Evolutionary conservation across 1,140 invertebrate species (phyloP).

Genomic region (Megalonaias nervosa): DNA sequence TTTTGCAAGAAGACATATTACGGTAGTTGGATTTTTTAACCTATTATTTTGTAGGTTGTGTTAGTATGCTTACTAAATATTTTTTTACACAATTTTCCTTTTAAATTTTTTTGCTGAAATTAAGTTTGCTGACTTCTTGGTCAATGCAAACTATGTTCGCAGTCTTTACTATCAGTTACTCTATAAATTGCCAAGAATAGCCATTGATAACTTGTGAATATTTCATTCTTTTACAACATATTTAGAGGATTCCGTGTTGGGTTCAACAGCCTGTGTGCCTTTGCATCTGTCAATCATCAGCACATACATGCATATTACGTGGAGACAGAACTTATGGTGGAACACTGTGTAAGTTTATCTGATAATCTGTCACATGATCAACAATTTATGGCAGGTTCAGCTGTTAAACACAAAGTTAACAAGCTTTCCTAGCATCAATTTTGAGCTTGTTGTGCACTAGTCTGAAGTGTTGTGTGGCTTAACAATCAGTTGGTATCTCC

Average conservation of each 20-base stretch:
- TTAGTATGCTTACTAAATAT: no score
- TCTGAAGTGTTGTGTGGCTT: no score
- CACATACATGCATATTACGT: constrained; percentile 85
- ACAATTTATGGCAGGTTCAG: no score
- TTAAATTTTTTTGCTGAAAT: neutral
- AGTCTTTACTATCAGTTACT: neutral
- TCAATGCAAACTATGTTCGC: neutral
- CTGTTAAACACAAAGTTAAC: no score
- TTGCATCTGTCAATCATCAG: constrained; percentile 86
- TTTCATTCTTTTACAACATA: constrained; percentile 6
- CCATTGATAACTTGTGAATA: neutral
- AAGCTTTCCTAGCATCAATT: no score
- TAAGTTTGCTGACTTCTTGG: neutral
- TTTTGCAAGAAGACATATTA: no score
- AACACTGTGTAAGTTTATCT: constrained; percentile 69
- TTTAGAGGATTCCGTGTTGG: constrained; percentile 75
- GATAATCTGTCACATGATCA: no score
- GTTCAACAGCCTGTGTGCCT: constrained; percentile 85
- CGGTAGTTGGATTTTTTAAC: no score
- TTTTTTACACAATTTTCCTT: neutral
- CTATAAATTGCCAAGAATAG: neutral
- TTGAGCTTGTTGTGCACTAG: no score
- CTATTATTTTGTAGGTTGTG: no score
- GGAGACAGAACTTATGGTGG: constrained; percentile 76
- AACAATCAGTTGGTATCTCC: no score